Percentiles rank a stretch among this genome's conserved stretches.
Evolutionary conservation across 2,888 invertebrate genomes (phyloP).

Genomic region (Azorinus chamasolen): DNA sequence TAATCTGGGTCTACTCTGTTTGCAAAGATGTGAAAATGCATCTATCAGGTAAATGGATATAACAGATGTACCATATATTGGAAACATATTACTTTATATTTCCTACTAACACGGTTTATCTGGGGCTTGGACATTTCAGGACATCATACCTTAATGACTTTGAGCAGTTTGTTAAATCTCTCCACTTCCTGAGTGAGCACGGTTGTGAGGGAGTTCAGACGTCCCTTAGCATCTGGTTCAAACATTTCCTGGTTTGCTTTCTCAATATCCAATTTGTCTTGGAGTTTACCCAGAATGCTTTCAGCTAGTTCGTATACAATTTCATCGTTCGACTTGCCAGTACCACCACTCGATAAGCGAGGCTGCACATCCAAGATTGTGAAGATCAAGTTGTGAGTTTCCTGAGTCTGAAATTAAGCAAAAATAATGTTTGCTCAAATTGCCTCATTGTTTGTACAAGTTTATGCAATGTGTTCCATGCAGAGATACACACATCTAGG

Average conservation of each 20-base stretch:
- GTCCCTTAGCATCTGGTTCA: constrained; percentile 90
- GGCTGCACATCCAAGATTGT: constrained; percentile 94
- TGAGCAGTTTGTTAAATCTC: constrained; percentile 86
- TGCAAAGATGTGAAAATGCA: too few species aligned
- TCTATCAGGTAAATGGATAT: too few species aligned
- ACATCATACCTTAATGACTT: constrained; percentile 86
- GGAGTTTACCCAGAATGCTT: constrained; percentile 89
- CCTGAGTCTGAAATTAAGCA: constrained; percentile 89
- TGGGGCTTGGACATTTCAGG: too few species aligned
- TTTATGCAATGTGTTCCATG: too few species aligned
- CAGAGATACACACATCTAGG: too few species aligned
- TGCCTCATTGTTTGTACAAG: too few species aligned
- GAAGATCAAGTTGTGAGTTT: constrained; percentile 91
- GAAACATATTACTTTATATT: too few species aligned
- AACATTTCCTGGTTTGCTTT: constrained; percentile 89
- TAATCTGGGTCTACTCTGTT: too few species aligned
- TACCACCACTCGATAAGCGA: constrained; percentile 88
- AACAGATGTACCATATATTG: too few species aligned
- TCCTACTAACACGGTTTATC: too few species aligned
- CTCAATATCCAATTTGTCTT: constrained; percentile 89
- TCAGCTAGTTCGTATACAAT: constrained; percentile 92
- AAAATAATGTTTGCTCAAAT: too few species aligned
- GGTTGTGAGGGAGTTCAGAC: constrained; percentile 90
- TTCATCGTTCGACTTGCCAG: constrained; percentile 91
- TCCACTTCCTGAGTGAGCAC: constrained; percentile 87